These are phyloP conservation scores for Setophaga kirtlandii DNA, from an alignment of 2,113 vertebrate species.

Conservation along the genomic window DNA sequence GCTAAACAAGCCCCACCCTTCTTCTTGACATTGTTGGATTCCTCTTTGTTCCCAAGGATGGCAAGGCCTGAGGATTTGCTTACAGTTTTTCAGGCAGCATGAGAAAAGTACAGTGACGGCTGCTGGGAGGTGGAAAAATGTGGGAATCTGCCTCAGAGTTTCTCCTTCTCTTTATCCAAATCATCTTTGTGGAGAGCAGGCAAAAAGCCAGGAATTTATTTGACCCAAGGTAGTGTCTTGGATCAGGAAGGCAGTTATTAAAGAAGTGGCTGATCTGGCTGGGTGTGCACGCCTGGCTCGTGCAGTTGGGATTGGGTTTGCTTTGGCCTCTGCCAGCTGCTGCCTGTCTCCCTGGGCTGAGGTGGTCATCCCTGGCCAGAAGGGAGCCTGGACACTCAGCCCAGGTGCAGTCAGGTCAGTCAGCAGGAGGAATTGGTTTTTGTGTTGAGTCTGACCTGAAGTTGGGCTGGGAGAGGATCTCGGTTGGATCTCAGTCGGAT, in stretches of 20 bases:
- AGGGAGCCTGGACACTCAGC: too few relatives aligned
- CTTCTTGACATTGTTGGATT: conserved; percentile 37
- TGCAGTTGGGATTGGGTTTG: not conserved
- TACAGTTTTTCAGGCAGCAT: not conserved
- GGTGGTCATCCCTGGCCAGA: not conserved
- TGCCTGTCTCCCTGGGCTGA: accelerated
- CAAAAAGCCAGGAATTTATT: not conserved
- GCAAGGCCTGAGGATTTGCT: conserved; percentile 31
- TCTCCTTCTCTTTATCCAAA: not conserved
- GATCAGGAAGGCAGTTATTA: not conserved
- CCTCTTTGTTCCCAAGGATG: conserved; percentile 42
- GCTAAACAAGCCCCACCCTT: not conserved
- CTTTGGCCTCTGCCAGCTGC: not conserved
- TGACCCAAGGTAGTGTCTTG: conserved; percentile 12
- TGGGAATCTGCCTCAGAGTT: conserved; percentile 16
- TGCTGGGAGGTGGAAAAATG: conserved; percentile 15
- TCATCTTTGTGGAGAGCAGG: not conserved
- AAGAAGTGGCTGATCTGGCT: not conserved
- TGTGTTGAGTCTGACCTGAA: too few relatives aligned
- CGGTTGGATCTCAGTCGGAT: too few relatives aligned
- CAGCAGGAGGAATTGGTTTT: too few relatives aligned
- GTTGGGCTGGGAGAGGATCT: too few relatives aligned
- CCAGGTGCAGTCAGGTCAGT: too few relatives aligned
- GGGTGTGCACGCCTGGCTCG: not conserved
- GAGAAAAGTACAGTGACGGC: not conserved